phyloP scores from a whole-genome alignment of 2,888 invertebrate species.

The Junonia oenone region DNA sequence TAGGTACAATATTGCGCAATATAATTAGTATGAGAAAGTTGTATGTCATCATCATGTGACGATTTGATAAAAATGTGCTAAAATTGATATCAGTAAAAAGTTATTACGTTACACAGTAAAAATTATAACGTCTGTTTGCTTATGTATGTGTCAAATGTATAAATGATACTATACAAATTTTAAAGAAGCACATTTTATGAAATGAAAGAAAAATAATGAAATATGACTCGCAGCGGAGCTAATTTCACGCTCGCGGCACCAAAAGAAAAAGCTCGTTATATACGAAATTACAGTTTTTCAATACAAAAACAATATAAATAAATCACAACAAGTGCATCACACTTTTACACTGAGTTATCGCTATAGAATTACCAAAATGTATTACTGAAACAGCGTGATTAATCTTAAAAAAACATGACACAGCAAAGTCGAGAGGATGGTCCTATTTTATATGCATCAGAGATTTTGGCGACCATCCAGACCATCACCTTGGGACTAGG shows the following conservation, averaged over 20 bases:
- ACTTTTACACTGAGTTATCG: not conserved
- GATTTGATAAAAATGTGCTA: too few relatives aligned
- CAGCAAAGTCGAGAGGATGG: slow-evolving; percentile 26
- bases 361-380: slow-evolving; percentile 4
- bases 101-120: too few relatives aligned
- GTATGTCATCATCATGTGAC: too few relatives aligned
- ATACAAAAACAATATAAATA: not conserved
- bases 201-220: not conserved
- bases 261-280: not conserved
- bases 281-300: not conserved
- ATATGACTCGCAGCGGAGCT: not conserved
- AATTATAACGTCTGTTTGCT: too few relatives aligned
- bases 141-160: too few relatives aligned
- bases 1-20: too few relatives aligned
- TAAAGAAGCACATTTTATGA: not conserved
- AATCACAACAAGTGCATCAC: not conserved
- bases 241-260: not conserved
- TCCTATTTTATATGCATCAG: slow-evolving; percentile 17
- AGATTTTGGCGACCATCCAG: slow-evolving; percentile 20
- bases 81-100: too few relatives aligned
- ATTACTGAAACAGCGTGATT: slow-evolving; percentile 10
- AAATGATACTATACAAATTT: too few relatives aligned
- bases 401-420: slow-evolving; percentile 19
- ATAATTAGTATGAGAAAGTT: too few relatives aligned
- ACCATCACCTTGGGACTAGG: slow-evolving; percentile 20